Percentiles rank a stretch among this genome's conserved stretches.
phyloP scores from a whole-genome alignment of 2,797 vertebrate genomes.

The Argentina silus region DNA sequence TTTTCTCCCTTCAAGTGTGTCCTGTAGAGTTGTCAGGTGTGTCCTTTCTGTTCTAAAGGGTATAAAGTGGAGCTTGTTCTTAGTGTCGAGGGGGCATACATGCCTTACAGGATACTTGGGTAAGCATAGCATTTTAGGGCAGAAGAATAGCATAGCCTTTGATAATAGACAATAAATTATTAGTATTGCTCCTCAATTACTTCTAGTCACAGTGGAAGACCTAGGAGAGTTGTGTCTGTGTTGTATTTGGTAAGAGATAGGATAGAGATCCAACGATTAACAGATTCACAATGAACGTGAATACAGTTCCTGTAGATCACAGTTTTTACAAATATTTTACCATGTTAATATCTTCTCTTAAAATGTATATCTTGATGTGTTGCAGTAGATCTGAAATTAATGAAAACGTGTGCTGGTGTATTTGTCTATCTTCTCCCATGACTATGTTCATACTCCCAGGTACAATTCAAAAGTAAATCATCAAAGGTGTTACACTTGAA shows the following conservation, averaged over 20 bases:
- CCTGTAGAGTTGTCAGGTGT: neutral
- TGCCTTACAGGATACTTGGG: neutral
- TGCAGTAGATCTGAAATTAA: neutral
- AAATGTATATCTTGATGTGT: neutral
- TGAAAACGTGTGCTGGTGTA: neutral
- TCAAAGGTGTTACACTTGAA: neutral
- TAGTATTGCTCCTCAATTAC: neutral
- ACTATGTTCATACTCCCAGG: neutral
- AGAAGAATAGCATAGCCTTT: neutral
- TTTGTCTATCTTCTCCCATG: neutral
- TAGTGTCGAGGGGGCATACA: neutral
- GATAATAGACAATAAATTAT: too few relatives aligned
- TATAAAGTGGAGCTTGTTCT: neutral
- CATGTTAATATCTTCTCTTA: too few relatives aligned
- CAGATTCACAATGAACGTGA: too few relatives aligned
- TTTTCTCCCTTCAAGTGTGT: neutral
- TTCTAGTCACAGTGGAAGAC: too few relatives aligned
- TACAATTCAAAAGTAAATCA: constrained; percentile 7
- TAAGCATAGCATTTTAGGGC: neutral
- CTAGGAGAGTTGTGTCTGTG: too few relatives aligned
- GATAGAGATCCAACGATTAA: too few relatives aligned
- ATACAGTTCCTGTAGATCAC: too few relatives aligned
- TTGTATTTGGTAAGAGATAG: too few relatives aligned
- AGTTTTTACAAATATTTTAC: too few relatives aligned
- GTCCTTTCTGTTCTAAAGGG: neutral